Evolutionary conservation across 1,140 invertebrate genomes (phyloP), one percentile per base, ranked within the genome.

Genomic region (Triops longicaudatus): DNA sequence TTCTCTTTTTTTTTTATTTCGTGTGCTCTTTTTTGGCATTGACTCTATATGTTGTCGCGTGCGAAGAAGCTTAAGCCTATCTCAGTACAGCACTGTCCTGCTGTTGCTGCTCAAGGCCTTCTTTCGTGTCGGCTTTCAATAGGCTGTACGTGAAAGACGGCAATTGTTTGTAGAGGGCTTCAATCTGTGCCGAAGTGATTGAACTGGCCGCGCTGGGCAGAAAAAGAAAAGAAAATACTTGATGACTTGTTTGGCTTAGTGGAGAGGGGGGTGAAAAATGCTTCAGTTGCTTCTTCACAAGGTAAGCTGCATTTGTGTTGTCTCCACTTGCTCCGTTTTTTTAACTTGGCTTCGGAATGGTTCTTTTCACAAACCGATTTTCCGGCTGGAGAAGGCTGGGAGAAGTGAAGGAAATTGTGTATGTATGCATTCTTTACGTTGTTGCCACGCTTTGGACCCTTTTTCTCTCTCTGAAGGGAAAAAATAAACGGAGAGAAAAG

Each of bases 121-220:
- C 44, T 22, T 63, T 63, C 50, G 50, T 63, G 14, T 63, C 22
- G 17, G 0, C 22, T 63, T 63, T 63, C 50, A 22, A 63, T 63
- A 63, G 50, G n/a, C 50, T 63, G 50, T 22, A 7, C 50, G 50
- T 63, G 50, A 63, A 63, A 63, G 50, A 14, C 50, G 50, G 50
- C 50, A 63, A 63, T 63, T 63, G 50, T 63, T 63, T 63, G 50
- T 63, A 63, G 50, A 63, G 50, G 50, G 17, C 50, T 63, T 63
- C 50, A 63, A 63, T 63, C 50, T 63, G 14, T n/a, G 50, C 14
- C 50, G 17, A 63, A 63, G 17, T 63, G 50, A 63, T 63, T 63
- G 50, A 63, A 63, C 50, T 63, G 50, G 50, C 50, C 50, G 31
- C 7, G 50, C 50, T 63, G 50, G 6, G 50, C n/a, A 7, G 31